Percentiles rank a stretch among this genome's conserved stretches.
Evolutionary conservation across 2,888 invertebrate species (phyloP).

Genomic region (Brassicogethes aeneus): DNA sequence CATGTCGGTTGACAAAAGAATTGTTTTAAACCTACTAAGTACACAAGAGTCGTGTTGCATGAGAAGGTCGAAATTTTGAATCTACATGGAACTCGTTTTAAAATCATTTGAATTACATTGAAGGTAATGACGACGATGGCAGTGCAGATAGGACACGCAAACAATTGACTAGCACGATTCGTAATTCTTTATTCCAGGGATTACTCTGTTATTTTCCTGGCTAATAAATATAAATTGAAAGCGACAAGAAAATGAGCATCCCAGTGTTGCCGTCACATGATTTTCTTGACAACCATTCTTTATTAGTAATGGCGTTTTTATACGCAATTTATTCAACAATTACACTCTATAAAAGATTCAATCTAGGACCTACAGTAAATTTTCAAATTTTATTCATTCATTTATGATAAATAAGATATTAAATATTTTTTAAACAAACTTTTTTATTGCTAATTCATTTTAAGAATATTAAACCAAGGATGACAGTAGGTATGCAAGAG

Average conservation of each 20-base stretch:
- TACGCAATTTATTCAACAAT: too few species aligned
- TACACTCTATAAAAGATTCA: too few species aligned
- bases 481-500: too few species aligned
- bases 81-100: constrained; percentile 1
- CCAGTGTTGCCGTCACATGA: too few species aligned
- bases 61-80: constrained; percentile 2
- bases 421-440: too few species aligned
- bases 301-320: too few species aligned
- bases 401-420: too few species aligned
- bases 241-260: neutral
- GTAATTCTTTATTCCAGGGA: neutral
- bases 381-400: too few species aligned
- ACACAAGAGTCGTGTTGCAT: neutral
- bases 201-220: neutral
- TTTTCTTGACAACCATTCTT: too few species aligned
- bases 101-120: constrained; percentile 1
- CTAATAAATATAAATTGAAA: neutral
- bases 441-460: too few species aligned
- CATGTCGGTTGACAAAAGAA: neutral
- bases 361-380: too few species aligned
- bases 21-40: neutral
- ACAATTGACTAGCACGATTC: neutral
- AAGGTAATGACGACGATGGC: constrained; percentile 1
- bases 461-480: too few species aligned
- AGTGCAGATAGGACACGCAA: neutral